These are phyloP conservation scores for Euplexia lucipara DNA, from an alignment of 2,888 invertebrate genomes.

Conservation along the genomic window DNA sequence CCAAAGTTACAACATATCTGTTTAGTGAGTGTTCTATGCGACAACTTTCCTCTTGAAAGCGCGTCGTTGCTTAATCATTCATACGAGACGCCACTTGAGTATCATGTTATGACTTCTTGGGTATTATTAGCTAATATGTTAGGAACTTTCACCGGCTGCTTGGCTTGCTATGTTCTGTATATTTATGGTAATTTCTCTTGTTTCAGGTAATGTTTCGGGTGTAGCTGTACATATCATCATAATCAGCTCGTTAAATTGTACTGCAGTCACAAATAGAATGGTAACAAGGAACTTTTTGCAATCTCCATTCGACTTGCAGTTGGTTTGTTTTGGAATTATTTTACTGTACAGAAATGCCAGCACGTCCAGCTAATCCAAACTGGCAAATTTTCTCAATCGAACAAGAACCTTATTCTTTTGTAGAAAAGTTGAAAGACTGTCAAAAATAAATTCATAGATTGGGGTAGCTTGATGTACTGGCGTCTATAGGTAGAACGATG, in stretches of 20 bases:
- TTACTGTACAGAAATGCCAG: too few relatives aligned
- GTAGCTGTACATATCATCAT: background rate
- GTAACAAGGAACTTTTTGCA: background rate
- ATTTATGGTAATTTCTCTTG: constrained; percentile 49
- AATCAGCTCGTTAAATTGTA: background rate
- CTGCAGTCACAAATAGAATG: background rate
- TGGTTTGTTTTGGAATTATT: background rate
- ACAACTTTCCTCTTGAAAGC: constrained; percentile 54
- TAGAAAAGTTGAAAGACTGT: too few relatives aligned
- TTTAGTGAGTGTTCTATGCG: constrained; percentile 23
- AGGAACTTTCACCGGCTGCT: constrained; percentile 25
- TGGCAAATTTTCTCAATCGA: too few relatives aligned
- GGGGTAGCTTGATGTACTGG: too few relatives aligned
- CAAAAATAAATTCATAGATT: too few relatives aligned
- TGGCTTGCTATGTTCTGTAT: constrained; percentile 6
- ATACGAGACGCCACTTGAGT: constrained; percentile 32
- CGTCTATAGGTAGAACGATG: too few relatives aligned
- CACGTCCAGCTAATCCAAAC: too few relatives aligned
- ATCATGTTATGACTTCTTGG: constrained; percentile 26
- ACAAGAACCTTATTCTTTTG: too few relatives aligned
- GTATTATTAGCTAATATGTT: constrained; percentile 31
- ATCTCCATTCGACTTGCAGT: background rate
- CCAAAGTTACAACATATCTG: constrained; percentile 30
- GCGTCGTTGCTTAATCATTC: constrained; percentile 17
- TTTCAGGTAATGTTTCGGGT: constrained; percentile 45